Evolutionary conservation across 2,113 vertebrate species (phyloP), one percentile per base, ranked within the genome.

Genomic region (Sakesphorus luctuosus): DNA sequence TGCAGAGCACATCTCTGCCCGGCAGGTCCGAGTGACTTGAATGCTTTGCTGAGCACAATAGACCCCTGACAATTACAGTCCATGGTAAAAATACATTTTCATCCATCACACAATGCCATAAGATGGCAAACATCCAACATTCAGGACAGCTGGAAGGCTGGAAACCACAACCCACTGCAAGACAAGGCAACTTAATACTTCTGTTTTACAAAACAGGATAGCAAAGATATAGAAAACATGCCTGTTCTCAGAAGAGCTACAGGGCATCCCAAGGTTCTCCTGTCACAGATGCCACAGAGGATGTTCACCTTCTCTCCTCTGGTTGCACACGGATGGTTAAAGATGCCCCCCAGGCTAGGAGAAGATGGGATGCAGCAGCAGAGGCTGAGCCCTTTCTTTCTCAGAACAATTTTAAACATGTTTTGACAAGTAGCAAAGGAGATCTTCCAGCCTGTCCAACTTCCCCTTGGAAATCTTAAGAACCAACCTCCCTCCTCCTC

Each of bases 341-440:
- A 19, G 38, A 18, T 16, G 8, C 3, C 35, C 20, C 20, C 43
- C 4, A 1, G 29, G 47, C 63, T 46, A 23, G 21, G 18, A 53
- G 43, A 17, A 52, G 24, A 24, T 29, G 1, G n/a, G 53, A 24
- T 12, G 17, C 38, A n/a, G 66, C 43, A 72, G 23, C 26, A 1
- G 1, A 5, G 26, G 29, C 75, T 72, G 29, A 62, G 11, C 10
- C 25, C 0, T 46, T 33, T 18, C 2, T 3, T 24, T 24, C 38
- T 44, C 4, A 1, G 7, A 31, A 29, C 3, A 3, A 25, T 16
- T 19, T 11, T 20, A 53, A 13, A 47, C 0, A 0, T 1, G 2
- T 24, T 69, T 17, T 11, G 15, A 18, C 3, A 36, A 47, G 28
- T 0, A 23, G 7, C 2, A 2, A 9, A 85, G 19, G 17, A 49